These are phyloP conservation scores for Casuarius casuarius DNA, from an alignment of 2,113 vertebrate genomes.

Conservation along the genomic window DNA sequence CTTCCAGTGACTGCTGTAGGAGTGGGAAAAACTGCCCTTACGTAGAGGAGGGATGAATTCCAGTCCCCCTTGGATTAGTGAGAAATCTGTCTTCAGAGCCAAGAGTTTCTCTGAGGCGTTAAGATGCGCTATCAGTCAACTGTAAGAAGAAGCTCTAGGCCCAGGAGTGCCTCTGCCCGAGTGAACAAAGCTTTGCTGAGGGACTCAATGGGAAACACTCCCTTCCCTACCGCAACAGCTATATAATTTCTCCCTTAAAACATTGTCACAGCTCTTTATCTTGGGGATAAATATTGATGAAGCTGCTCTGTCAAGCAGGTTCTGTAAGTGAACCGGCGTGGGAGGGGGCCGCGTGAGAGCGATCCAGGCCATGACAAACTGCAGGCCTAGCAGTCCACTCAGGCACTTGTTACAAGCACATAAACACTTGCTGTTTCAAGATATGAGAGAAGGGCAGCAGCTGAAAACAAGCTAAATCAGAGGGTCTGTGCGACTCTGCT, in stretches of 20 bases:
- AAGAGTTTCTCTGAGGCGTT: neutral
- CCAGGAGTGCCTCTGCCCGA: neutral
- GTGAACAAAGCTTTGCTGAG: rapidly evolving
- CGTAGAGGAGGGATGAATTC: neutral
- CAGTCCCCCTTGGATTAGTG: rapidly evolving
- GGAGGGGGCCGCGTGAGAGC: slow-evolving; percentile 72
- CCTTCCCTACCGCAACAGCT: neutral
- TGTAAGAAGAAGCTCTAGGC: neutral
- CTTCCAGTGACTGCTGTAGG: neutral
- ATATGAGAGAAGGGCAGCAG: slow-evolving; percentile 66
- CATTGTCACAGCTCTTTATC: neutral
- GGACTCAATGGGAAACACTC: neutral
- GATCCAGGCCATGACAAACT: slow-evolving; percentile 80
- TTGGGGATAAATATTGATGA: slow-evolving; percentile 12
- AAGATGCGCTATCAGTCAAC: neutral
- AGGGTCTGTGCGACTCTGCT: slow-evolving; percentile 74
- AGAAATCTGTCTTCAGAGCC: neutral
- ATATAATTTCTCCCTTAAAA: neutral
- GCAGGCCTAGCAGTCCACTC: slow-evolving; percentile 81
- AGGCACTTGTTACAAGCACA: slow-evolving; percentile 87
- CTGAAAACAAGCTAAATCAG: slow-evolving; percentile 46
- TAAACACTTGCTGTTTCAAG: slow-evolving; percentile 85
- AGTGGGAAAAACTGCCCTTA: neutral
- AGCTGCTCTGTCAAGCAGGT: slow-evolving; percentile 5
- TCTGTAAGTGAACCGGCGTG: neutral